Percentiles rank a stretch among this genome's conserved stretches.
These are phyloP conservation scores for Diadophis punctatus DNA, from an alignment of 2,113 vertebrate genomes.

Conservation along the genomic window DNA sequence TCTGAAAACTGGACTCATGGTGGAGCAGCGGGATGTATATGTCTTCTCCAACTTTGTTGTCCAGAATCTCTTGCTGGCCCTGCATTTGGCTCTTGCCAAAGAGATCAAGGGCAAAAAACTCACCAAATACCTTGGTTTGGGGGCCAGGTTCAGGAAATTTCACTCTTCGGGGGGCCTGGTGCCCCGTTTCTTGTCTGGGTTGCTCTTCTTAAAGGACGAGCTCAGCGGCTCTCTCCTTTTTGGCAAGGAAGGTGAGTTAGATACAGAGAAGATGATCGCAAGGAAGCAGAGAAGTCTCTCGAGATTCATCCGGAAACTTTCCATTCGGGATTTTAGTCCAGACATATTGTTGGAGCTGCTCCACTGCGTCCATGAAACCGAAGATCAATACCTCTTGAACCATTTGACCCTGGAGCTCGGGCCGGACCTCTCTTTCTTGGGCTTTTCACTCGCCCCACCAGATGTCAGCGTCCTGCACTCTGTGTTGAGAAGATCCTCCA, in stretches of 20 bases:
- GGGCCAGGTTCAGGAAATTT: conserved; percentile 75
- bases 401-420: conserved; percentile 72
- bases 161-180: conserved; percentile 78
- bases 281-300: conserved; percentile 72
- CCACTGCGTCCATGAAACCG: conserved; percentile 78
- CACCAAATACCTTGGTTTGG: conserved; percentile 67
- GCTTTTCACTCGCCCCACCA: conserved; percentile 70
- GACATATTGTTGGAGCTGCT: conserved; percentile 79
- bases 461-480: conserved; percentile 74
- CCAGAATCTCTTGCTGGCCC: conserved; percentile 80
- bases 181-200: conserved; percentile 76
- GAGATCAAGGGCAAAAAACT: conserved; percentile 76
- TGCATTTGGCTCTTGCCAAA: conserved; percentile 74
- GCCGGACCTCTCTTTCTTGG: conserved; percentile 73
- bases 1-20: conserved; percentile 63
- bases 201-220: conserved; percentile 72
- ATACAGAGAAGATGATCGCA: not conserved
- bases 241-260: not conserved
- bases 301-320: conserved; percentile 72
- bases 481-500: conserved; percentile 65
- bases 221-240: conserved; percentile 45
- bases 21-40: conserved; percentile 47
- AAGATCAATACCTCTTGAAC: conserved; percentile 57
- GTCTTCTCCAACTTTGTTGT: conserved; percentile 74
- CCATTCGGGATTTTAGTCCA: conserved; percentile 58